These are phyloP conservation scores for Empidonax traillii DNA, from an alignment of 2,113 vertebrate species.

Conservation along the genomic window DNA sequence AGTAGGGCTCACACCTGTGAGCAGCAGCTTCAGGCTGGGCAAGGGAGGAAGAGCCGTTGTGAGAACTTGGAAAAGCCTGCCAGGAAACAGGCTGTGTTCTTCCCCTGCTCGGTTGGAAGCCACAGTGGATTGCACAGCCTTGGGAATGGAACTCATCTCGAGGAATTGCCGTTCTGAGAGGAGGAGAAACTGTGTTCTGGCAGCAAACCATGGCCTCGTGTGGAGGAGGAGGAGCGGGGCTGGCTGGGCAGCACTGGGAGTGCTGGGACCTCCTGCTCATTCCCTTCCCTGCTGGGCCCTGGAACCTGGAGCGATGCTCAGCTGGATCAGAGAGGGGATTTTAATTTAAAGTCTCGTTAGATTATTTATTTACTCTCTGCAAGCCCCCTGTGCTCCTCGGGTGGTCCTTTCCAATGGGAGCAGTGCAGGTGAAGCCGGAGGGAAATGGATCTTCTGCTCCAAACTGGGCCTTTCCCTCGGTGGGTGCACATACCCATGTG, in stretches of 20 bases:
- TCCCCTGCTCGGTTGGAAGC: neutral
- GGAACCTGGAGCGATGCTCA: neutral
- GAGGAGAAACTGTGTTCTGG: neutral
- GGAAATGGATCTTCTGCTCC: neutral
- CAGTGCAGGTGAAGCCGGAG: neutral
- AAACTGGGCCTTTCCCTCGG: fast-evolving
- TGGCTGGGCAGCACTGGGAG: neutral
- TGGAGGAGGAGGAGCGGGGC: neutral
- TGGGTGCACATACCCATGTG: fast-evolving
- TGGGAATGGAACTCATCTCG: neutral
- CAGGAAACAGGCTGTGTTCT: fast-evolving
- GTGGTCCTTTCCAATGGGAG: fast-evolving
- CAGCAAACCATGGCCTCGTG: neutral
- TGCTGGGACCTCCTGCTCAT: neutral
- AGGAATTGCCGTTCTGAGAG: neutral
- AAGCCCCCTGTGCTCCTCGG: fast-evolving
- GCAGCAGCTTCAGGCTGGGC: neutral
- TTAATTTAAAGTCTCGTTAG: neutral
- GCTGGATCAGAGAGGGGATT: neutral
- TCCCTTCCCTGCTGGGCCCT: neutral
- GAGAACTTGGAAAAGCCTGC: neutral
- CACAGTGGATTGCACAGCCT: neutral
- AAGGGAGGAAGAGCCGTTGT: neutral
- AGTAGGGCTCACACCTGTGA: fast-evolving
- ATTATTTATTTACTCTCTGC: neutral